Base-by-base conservation (phyloP, 2,797 vertebrate genomes). In the Phalanger gymnotis region DNA sequence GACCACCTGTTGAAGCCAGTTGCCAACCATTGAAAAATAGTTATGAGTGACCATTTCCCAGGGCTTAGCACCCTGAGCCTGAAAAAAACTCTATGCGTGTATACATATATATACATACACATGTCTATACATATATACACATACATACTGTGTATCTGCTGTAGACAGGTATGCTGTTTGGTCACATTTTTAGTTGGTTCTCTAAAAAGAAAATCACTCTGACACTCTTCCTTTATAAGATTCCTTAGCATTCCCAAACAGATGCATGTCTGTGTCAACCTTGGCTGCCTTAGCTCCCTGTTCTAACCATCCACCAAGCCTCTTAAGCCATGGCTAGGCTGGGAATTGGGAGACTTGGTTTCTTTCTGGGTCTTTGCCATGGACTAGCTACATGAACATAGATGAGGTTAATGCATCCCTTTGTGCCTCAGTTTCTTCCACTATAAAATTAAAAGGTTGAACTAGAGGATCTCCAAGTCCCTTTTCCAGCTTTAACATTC, bases 291-390 rank as follows among this genome's bases (percentile, higher is more conserved):
- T 5, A 40, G 34, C 66, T 73, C 19, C 66, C 19, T 81, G 25
- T 25, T 27, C 40, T 81, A 47, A 81, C 40, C 73, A 81, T 81
- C 22, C 40, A 25, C 66, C 5, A 5, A 28, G 47, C 25, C 55
- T 22, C 27, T 2, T 4, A 0, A n/a, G 34, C 54, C 10, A 0
- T 2, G 0, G 0, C 61, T 34, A 27, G 31, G 40, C 92, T 53
- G 11, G 55, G 54, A 31, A 54, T 3, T 90, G 1, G 73, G 40
- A 87, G 40, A 27, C 40, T n/a, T 47, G 22, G 7, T 47, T 87
- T 87, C 40, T 87, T 10, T 47, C 73, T 87, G 73, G 40, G 40
- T 5, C 40, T 87, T 22, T 87, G 73, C 22, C 40, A 47, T 87
- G 22, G 22, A 27, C 40, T 27, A 87, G 40, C 73, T 47, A 22